Evolutionary conservation across 1,140 invertebrate genomes (phyloP), one percentile per base, ranked within the genome.

Genomic region (Copidosoma floridanum): DNA sequence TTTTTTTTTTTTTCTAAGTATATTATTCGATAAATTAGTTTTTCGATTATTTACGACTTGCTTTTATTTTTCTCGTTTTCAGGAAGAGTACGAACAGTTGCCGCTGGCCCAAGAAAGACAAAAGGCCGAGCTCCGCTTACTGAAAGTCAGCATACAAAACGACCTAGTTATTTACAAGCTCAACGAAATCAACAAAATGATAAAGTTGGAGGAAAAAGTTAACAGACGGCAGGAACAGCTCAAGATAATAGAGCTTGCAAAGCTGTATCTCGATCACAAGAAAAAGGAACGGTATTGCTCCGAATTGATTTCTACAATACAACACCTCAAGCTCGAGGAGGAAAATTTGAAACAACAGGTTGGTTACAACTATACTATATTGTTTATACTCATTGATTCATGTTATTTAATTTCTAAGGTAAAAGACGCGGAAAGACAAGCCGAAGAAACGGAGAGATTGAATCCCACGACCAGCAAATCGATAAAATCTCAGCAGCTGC

Each of bases 181-280:
- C 6, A 18, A 63, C 2, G 61, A 57, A 23, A 37, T 35, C 0
- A 41, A 53, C 4, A 10, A 21, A 0, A 57, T 18, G 6, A 44
- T 41, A 6, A 57, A 12, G 27, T n/a, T 63, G 10, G 46, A 57
- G 32, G 12, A 46, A 10, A 16, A 53, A 53, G 40, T 63, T 1
- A 11, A n/a, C 16, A 57, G 53, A 41, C 37, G n/a, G 41, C 16
- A 14, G 6, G 61, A 46, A 35, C 61, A 63, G 35, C 4, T 29
- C 3, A 29, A 52, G 53, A 40, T 63, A 18, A 63, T 63, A 16
- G 35, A 63, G 43, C 47, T 63, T 27, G 60, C 60, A 12, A 48
- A 52, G 40, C 35, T 57, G n/a, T 51, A 27, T 5, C 2, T 57
- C 1, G 61, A 63, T 1, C 16, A 63, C 20, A 57, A 57, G 21